Base-by-base conservation (phyloP, 2,797 vertebrate genomes). In the Potorous gilbertii region DNA sequence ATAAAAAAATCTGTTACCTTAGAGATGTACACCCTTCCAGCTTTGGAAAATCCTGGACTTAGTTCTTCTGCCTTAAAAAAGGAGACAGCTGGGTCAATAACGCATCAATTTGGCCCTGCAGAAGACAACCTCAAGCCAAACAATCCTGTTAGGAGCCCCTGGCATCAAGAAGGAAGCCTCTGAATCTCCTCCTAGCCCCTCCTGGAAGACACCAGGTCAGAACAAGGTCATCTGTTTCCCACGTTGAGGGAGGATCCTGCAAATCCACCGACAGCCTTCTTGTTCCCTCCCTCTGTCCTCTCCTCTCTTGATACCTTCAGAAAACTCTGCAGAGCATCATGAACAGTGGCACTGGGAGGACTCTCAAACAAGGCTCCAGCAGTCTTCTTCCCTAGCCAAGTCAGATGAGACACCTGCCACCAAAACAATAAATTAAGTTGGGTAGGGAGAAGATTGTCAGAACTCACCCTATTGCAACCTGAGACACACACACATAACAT, bases 321-420 rank as follows among this genome's bases (percentile, higher is more conserved):
- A 98, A 99, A 99, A 98, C 99, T 99, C 94, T 99, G 98, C 1
- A 99, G 98, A 0, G 99, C 99, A 0, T 99, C 99, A 1, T 99
- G 98, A 52, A 99, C 96, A 0, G 99, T 99, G 95, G 99, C 98
- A 1, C 95, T 98, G 8, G 99, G 99, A 3, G 99, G 99, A 1
- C 93, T 98, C 97, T 99, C 99, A 92, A 99, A 99, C 92, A 99
- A 98, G 1, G 99, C 99, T 50, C 99, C 97, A 1, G 99, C 99
- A 0, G 99, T 99, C 98, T 99, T 99, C 96, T 98, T 99, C 98
- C 99, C 99, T 92, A 99, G 93, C 99, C 99, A 99, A 62, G 99
- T 99, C 96, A 99, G 98, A 90, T 99, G 99, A 96, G 99, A 98
- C 3, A 99, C 99, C 99, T 99, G 96, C 95, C 96, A 98, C 52